Conservation (phyloP, 1,140 invertebrate species). For the Drosophila sp. region DNA sequence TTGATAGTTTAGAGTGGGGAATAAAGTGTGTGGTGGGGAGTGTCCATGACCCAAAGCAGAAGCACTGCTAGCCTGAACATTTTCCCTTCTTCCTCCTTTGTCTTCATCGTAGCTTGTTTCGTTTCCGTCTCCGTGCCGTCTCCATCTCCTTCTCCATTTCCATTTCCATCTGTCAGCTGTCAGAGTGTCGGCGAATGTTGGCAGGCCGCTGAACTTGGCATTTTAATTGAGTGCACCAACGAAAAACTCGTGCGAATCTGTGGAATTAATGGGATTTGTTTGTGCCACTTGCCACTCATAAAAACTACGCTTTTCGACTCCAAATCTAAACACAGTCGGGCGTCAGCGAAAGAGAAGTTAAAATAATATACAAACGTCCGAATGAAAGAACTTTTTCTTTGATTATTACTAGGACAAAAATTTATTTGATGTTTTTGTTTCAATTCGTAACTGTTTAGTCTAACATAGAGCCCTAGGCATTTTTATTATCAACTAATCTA, state of each 20-base stretch:
- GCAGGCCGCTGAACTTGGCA: constrained; percentile 72
- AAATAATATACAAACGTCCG: background rate
- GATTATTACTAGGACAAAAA: too few species aligned
- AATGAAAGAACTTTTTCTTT: background rate
- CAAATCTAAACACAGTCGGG: background rate
- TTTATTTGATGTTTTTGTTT: too few species aligned
- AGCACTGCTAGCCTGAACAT: background rate
- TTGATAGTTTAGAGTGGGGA: constrained; percentile 14
- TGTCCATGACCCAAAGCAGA: background rate
- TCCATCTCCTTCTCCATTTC: constrained; percentile 3
- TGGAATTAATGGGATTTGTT: constrained; percentile 50
- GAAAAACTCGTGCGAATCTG: constrained; percentile 15
- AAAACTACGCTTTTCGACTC: background rate
- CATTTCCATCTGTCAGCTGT: constrained; percentile 73
- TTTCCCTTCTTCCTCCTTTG: background rate
- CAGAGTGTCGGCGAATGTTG: constrained; percentile 51
- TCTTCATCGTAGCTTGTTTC: constrained; percentile 6
- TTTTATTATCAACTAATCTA: background rate
- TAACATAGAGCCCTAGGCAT: background rate
- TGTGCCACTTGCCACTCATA: constrained; percentile 26
- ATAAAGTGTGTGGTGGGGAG: background rate
- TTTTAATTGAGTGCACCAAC: constrained; percentile 69
- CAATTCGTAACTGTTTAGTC: too few species aligned
- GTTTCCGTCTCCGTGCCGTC: background rate
- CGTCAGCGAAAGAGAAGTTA: background rate